These are phyloP conservation scores for Bombyx mori DNA, from an alignment of 1,140 invertebrate genomes.

Conservation along the genomic window ASM3026992v2 NC_085128.1:6419001-6419500, in stretches of 20 bases:
- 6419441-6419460: constrained; percentile 21
- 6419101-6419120: constrained; percentile 25
- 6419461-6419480: constrained; percentile 6
- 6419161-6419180: constrained; percentile 1
- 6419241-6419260: constrained; percentile 32
- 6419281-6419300: constrained; percentile 48
- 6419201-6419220: constrained; percentile 36
- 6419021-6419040: not conserved
- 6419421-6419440: constrained; percentile 25
- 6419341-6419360: constrained; percentile 20
- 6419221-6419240: constrained; percentile 39
- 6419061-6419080: not conserved
- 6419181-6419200: constrained; percentile 7
- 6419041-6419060: not conserved
- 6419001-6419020: not conserved
- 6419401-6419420: constrained; percentile 18
- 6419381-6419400: constrained; percentile 22
- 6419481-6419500: constrained; percentile 2
- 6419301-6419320: constrained; percentile 12
- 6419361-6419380: constrained; percentile 15
- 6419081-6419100: constrained; percentile 7
- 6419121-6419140: not conserved
- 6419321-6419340: constrained; percentile 9
- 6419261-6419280: constrained; percentile 36
- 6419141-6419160: not conserved